phyloP scores from a whole-genome alignment of 2,797 vertebrate genomes.

The Tolypeutes matacus region DNA sequence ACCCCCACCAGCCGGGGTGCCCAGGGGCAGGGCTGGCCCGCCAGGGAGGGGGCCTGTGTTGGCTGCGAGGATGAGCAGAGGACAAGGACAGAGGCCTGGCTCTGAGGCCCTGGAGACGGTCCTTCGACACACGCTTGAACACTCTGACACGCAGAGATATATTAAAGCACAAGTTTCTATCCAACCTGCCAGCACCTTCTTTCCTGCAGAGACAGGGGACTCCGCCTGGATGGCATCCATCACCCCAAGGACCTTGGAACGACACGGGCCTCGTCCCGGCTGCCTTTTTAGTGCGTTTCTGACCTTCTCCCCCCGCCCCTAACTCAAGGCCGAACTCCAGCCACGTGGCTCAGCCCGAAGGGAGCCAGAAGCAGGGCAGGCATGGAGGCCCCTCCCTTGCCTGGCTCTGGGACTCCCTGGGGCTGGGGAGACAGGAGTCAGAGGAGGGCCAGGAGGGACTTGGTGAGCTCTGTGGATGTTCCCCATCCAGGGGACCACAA shows the following conservation, averaged over 20 bases:
- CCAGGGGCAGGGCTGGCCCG: conserved; percentile 78
- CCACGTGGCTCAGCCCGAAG: conserved; percentile 15
- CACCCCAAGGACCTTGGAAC: conserved; percentile 51
- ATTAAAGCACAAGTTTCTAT: conserved; percentile 92
- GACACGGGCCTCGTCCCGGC: not conserved
- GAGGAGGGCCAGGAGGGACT: not conserved
- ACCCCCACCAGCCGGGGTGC: conserved; percentile 82
- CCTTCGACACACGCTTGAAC: conserved; percentile 19
- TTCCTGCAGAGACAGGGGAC: conserved; percentile 85
- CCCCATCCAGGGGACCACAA: not conserved
- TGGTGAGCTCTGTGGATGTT: conserved; percentile 9
- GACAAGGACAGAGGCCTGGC: conserved; percentile 49
- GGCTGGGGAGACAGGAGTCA: not conserved
- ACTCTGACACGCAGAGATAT: conserved; percentile 76
- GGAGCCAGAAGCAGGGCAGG: not conserved
- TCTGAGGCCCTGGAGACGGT: conserved; percentile 56
- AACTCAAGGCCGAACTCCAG: conserved; percentile 30
- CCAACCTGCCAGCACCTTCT: conserved; percentile 88
- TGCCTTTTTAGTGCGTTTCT: conserved; percentile 35
- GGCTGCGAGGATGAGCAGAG: conserved; percentile 56
- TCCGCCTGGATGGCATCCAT: not conserved
- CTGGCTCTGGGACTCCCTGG: conserved; percentile 29
- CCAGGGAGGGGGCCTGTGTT: conserved; percentile 63
- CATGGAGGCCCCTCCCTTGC: not conserved
- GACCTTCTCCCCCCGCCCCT: conserved; percentile 18